Conservation (phyloP, 2,797 vertebrate genomes). For the Salmo trutta region DNA sequence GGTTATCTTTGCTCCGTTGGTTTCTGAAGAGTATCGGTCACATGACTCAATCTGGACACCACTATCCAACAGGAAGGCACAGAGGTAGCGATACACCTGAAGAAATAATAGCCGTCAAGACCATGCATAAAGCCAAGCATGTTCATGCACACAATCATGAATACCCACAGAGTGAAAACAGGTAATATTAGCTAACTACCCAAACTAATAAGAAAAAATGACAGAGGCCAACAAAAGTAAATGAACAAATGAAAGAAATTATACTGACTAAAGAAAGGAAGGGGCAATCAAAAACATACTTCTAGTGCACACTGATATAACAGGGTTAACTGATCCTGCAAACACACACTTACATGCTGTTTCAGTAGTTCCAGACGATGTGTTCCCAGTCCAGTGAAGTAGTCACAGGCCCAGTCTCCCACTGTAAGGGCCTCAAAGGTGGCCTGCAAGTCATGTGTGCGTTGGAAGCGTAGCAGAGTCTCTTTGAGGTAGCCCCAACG, state of each 20-base stretch:
- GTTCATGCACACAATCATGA: neutral
- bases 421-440: constrained; percentile 85
- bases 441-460: constrained; percentile 84
- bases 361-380: constrained; percentile 87
- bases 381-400: constrained; percentile 79
- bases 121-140: neutral
- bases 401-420: constrained; percentile 84
- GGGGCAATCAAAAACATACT: neutral
- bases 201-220: neutral
- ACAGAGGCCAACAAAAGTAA: neutral
- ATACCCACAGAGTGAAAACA: neutral
- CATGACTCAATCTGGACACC: constrained; percentile 90
- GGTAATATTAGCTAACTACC: neutral
- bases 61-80: constrained; percentile 88
- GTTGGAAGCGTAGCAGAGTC: constrained; percentile 85
- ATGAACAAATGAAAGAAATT: neutral
- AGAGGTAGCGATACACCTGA: constrained; percentile 89
- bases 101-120: neutral
- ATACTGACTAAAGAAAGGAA: neutral
- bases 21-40: constrained; percentile 90
- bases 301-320: neutral
- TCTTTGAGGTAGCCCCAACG: constrained; percentile 89
- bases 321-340: neutral
- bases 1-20: constrained; percentile 90
- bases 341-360: constrained; percentile 80